Percentiles rank a stretch among this genome's conserved stretches.
These are phyloP conservation scores for Gandaritis pyraliata DNA, from an alignment of 2,888 invertebrate genomes.

Conservation along the genomic window DNA sequence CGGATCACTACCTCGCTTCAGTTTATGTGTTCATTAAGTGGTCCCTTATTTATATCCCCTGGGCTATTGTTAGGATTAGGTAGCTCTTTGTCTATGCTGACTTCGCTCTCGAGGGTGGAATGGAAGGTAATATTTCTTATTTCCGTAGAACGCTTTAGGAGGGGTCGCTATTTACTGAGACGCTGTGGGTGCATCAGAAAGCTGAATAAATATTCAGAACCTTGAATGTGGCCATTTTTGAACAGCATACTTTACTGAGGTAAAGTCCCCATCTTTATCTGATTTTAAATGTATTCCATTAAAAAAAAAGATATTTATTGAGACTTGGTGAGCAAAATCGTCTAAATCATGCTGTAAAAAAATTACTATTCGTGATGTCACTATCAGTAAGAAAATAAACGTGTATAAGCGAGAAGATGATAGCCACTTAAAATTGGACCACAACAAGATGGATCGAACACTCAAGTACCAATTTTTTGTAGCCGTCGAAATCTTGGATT, in stretches of 20 bases:
- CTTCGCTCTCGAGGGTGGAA: slow-evolving; percentile 54
- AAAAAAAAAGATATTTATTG: no score
- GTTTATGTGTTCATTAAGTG: slow-evolving; percentile 81
- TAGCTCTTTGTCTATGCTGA: slow-evolving; percentile 75
- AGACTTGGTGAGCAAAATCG: background rate
- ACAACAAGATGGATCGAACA: slow-evolving; percentile 42
- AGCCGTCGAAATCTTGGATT: slow-evolving; percentile 66
- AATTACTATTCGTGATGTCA: no score
- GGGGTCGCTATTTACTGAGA: slow-evolving; percentile 19
- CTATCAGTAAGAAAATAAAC: slow-evolving; percentile 7
- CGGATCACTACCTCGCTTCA: slow-evolving; percentile 66
- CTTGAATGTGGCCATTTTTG: background rate
- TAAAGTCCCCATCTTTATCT: background rate
- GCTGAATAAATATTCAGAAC: background rate
- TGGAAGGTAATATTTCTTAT: slow-evolving; percentile 39
- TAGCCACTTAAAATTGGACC: slow-evolving; percentile 36
- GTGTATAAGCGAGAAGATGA: slow-evolving; percentile 10
- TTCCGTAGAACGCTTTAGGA: slow-evolving; percentile 8
- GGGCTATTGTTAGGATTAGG: slow-evolving; percentile 74
- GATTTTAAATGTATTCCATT: no score
- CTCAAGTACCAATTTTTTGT: slow-evolving; percentile 56
- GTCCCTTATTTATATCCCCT: slow-evolving; percentile 77
- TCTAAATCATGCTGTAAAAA: background rate
- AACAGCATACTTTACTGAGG: background rate
- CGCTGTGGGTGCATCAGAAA: slow-evolving; percentile 10